Evolutionary conservation across 2,888 invertebrate genomes (phyloP).

Genomic region (Eretmocerus hayati): DNA sequence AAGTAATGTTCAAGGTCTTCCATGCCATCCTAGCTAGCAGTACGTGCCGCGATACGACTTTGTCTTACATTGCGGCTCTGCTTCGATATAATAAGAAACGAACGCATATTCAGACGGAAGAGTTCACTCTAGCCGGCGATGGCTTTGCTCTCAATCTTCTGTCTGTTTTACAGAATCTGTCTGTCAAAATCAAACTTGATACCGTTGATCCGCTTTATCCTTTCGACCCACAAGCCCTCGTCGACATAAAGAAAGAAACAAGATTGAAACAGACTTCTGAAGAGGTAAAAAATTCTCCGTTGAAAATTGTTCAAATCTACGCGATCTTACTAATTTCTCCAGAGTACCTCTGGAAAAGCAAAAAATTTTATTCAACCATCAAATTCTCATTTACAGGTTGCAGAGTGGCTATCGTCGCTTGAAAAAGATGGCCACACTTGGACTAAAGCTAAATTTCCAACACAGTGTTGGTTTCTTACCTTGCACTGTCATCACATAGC

Average conservation of each 20-base stretch:
- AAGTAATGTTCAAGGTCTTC: constrained; percentile 71
- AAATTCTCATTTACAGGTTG: constrained; percentile 43
- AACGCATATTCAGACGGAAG: constrained; percentile 85
- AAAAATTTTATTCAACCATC: too few relatives aligned
- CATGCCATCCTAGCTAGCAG: constrained; percentile 77
- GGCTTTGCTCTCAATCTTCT: constrained; percentile 94
- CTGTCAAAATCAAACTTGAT: constrained; percentile 82
- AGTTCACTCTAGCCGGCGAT: constrained; percentile 80
- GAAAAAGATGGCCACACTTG: constrained; percentile 58
- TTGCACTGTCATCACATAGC: constrained; percentile 90
- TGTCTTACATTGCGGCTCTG: constrained; percentile 72
- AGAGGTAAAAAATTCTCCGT: constrained; percentile 49
- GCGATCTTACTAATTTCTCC: not conserved
- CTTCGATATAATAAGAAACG: constrained; percentile 78
- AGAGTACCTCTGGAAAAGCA: not conserved
- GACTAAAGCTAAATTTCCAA: constrained; percentile 84
- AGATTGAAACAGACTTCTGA: constrained; percentile 75
- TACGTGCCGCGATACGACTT: constrained; percentile 69
- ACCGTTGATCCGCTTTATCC: constrained; percentile 86
- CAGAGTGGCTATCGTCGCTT: constrained; percentile 64
- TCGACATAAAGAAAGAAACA: constrained; percentile 72
- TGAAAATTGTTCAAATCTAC: not conserved
- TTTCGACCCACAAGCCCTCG: constrained; percentile 70
- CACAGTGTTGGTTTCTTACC: constrained; percentile 95
- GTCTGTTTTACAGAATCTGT: constrained; percentile 82